phyloP scores from a whole-genome alignment of 2,797 vertebrate genomes.

The Sylvia borin region DNA sequence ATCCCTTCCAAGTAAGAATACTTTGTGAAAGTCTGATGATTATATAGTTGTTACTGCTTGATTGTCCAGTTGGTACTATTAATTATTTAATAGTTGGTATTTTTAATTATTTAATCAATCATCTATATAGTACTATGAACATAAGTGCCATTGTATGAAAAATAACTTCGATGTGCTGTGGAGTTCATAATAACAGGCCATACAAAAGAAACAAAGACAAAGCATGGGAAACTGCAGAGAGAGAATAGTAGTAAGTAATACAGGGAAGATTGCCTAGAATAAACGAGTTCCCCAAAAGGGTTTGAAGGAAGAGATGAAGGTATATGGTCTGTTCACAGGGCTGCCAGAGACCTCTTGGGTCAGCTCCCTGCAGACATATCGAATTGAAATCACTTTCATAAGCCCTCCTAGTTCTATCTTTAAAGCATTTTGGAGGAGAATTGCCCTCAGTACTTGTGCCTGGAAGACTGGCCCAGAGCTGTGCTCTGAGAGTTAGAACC shows the following conservation, averaged over 20 bases:
- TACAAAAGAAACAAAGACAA: constrained; percentile 28
- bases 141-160: neutral
- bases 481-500: neutral
- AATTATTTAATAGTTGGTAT: constrained; percentile 9
- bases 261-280: neutral
- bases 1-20: neutral
- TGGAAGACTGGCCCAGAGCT: constrained; percentile 11
- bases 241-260: neutral
- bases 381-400: constrained; percentile 26
- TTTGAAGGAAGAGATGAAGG: constrained; percentile 41
- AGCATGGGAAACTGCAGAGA: neutral
- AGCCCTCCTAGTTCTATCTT: neutral
- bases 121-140: neutral
- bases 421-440: constrained; percentile 22
- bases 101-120: constrained; percentile 13
- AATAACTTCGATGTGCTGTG: neutral
- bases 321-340: constrained; percentile 1
- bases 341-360: constrained; percentile 22
- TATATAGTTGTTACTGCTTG: neutral
- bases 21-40: neutral
- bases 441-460: neutral
- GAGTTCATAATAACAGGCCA: neutral
- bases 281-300: neutral
- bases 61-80: constrained; percentile 27
- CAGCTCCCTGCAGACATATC: constrained; percentile 32